Conservation (phyloP, 2,888 invertebrate species). For the Auanema sp. region DNA sequence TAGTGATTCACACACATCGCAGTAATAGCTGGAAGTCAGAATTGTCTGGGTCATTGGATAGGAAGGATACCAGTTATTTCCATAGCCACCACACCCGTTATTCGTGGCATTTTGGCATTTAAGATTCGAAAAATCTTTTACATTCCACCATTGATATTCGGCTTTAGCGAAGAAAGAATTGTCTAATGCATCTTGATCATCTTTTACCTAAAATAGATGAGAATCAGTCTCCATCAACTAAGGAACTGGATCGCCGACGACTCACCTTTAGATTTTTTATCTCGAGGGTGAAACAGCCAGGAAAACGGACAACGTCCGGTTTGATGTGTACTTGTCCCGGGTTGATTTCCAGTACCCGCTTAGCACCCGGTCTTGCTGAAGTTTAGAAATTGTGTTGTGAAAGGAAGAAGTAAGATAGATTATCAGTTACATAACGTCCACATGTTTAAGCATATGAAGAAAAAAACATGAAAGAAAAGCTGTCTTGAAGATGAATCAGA, state of each 20-base stretch:
- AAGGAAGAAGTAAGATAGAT: background rate
- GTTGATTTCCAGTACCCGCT: slow-evolving; percentile 57
- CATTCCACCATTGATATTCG: slow-evolving; percentile 64
- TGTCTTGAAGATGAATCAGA: no score
- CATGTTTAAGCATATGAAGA: slow-evolving; percentile 4
- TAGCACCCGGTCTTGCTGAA: slow-evolving; percentile 59
- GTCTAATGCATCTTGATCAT: slow-evolving; percentile 49
- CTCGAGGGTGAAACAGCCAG: slow-evolving; percentile 63
- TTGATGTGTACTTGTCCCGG: slow-evolving; percentile 56
- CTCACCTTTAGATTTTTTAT: slow-evolving; percentile 56
- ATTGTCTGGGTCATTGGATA: background rate
- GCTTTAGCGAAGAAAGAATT: slow-evolving; percentile 63
- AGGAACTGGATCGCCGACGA: background rate
- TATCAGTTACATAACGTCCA: no score
- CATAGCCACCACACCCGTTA: slow-evolving; percentile 63
- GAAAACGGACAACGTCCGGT: slow-evolving; percentile 61
- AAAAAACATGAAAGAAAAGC: background rate
- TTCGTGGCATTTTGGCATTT: slow-evolving; percentile 62
- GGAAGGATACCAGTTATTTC: slow-evolving; percentile 60
- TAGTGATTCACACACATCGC: slow-evolving; percentile 62
- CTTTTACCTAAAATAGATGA: slow-evolving; percentile 34
- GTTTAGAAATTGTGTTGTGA: slow-evolving; percentile 1
- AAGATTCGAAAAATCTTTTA: slow-evolving; percentile 59
- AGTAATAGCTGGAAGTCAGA: slow-evolving; percentile 57
- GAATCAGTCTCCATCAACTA: slow-evolving; percentile 1